Conservation (phyloP, 2,888 invertebrate species). For the Abrostola triplasia region DNA sequence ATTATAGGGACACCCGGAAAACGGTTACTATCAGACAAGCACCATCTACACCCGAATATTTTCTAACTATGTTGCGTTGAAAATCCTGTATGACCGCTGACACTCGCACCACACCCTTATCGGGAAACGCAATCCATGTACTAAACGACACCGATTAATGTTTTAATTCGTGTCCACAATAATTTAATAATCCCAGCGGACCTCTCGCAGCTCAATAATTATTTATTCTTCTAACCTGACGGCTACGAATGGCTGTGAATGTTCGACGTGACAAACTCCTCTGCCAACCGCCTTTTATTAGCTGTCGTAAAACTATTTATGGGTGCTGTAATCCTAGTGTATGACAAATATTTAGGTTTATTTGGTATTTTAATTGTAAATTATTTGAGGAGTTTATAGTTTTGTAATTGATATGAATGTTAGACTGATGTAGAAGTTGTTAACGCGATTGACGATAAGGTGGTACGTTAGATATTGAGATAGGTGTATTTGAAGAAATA, state of each 20-base stretch:
- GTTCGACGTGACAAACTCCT: slow-evolving; percentile 24
- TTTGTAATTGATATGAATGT: neutral
- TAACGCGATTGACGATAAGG: too few relatives aligned
- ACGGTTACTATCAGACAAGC: too few relatives aligned
- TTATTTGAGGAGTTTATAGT: slow-evolving; percentile 13
- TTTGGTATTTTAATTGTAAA: neutral
- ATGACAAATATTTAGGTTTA: slow-evolving; percentile 26
- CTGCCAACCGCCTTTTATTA: slow-evolving; percentile 30
- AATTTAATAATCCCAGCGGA: slow-evolving; percentile 66
- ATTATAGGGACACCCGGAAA: too few relatives aligned
- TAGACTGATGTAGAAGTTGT: too few relatives aligned
- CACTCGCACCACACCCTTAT: slow-evolving; percentile 45
- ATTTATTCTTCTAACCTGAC: slow-evolving; percentile 56
- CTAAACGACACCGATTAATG: slow-evolving; percentile 75
- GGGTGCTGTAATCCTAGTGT: slow-evolving; percentile 14
- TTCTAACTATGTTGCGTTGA: too few relatives aligned
- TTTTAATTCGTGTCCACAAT: slow-evolving; percentile 76
- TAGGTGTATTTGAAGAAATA: too few relatives aligned
- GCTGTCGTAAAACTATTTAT: slow-evolving; percentile 29
- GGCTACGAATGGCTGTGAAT: slow-evolving; percentile 11
- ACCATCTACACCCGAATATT: too few relatives aligned
- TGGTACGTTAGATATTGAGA: too few relatives aligned
- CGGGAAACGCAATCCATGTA: slow-evolving; percentile 56
- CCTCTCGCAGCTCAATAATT: slow-evolving; percentile 39
- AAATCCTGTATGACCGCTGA: slow-evolving; percentile 33